A percentile compares a stretch with the other conserved stretches of the same genome.
These are phyloP conservation scores for Trematomus loennbergii DNA, from an alignment of 2,113 vertebrate species.

Conservation along the genomic window DNA sequence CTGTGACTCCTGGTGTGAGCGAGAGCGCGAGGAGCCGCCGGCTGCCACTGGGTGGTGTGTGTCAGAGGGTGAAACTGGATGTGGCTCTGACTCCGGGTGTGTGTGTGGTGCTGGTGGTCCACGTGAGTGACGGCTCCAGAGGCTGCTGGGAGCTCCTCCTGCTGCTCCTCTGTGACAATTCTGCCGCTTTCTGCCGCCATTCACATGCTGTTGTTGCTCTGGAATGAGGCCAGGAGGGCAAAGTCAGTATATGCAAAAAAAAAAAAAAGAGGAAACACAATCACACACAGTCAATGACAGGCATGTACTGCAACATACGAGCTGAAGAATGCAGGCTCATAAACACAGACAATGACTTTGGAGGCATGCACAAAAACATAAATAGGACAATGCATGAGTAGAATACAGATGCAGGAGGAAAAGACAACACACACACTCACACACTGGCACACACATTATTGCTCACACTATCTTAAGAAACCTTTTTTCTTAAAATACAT, in stretches of 20 bases:
- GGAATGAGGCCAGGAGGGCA: constrained; percentile 69
- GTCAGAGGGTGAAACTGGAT: constrained; percentile 72
- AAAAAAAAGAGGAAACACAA: neutral
- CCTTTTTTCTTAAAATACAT: neutral
- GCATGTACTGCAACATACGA: constrained; percentile 31
- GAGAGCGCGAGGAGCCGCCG: constrained; percentile 53
- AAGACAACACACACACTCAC: constrained; percentile 1
- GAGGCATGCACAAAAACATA: neutral
- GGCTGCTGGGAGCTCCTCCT: constrained; percentile 65
- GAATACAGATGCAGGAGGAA: constrained; percentile 11
- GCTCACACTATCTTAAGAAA: neutral
- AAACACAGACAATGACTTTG: constrained; percentile 29
- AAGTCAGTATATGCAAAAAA: constrained; percentile 45
- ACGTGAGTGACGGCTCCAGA: constrained; percentile 38
- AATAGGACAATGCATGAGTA: constrained; percentile 2
- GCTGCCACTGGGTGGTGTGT: constrained; percentile 67
- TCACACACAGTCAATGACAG: constrained; percentile 28
- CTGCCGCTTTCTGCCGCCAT: constrained; percentile 73
- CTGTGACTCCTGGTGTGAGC: constrained; percentile 74
- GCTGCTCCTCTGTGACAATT: constrained; percentile 70
- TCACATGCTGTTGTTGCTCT: constrained; percentile 71
- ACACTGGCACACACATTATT: neutral
- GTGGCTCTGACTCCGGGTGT: constrained; percentile 74
- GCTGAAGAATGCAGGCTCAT: constrained; percentile 45
- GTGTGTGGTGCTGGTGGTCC: constrained; percentile 17